phyloP scores from a whole-genome alignment of 1,140 invertebrate species.

The Drosophila azteca region DNA sequence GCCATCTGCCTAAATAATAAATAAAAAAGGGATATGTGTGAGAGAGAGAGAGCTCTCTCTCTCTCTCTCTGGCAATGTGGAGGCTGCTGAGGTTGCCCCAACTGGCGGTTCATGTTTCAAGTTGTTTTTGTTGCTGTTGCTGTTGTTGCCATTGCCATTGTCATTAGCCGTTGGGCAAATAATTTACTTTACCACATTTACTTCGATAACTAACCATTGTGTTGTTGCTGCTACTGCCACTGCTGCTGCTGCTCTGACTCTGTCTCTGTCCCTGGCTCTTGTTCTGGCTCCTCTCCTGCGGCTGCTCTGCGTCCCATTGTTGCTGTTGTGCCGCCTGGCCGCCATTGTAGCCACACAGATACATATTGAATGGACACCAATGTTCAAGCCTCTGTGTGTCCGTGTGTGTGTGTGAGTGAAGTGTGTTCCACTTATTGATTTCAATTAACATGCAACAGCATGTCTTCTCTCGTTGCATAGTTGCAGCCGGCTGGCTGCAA shows the following conservation, averaged over 20 bases:
- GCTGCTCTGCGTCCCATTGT: not conserved
- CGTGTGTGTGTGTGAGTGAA: slow-evolving; percentile 20
- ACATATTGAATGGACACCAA: slow-evolving; percentile 15
- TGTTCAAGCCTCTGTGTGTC: slow-evolving; percentile 15
- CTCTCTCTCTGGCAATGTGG: slow-evolving; percentile 21
- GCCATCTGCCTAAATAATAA: slow-evolving; percentile 76
- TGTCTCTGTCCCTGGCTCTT: slow-evolving; percentile 17
- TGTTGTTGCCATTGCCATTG: slow-evolving; percentile 55
- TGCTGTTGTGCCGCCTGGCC: slow-evolving; percentile 26
- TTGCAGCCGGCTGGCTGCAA: slow-evolving; percentile 44
- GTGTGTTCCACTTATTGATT: slow-evolving; percentile 78
- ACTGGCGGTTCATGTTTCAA: no score
- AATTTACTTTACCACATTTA: slow-evolving; percentile 79
- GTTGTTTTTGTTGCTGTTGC: slow-evolving; percentile 15
- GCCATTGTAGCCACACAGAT: slow-evolving; percentile 59
- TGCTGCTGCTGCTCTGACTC: slow-evolving; percentile 2
- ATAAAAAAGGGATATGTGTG: slow-evolving; percentile 62
- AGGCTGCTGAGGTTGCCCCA: slow-evolving; percentile 13
- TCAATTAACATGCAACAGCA: slow-evolving; percentile 82
- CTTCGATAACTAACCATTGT: slow-evolving; percentile 78
- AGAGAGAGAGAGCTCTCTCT: no score
- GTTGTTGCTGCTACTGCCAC: slow-evolving; percentile 58
- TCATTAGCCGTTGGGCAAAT: slow-evolving; percentile 78
- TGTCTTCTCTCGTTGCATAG: slow-evolving; percentile 71
- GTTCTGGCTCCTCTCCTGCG: not conserved